Percentiles rank a stretch among this genome's conserved stretches.
Conservation (phyloP, 2,113 vertebrate species). For the Leucosticte australis region DNA sequence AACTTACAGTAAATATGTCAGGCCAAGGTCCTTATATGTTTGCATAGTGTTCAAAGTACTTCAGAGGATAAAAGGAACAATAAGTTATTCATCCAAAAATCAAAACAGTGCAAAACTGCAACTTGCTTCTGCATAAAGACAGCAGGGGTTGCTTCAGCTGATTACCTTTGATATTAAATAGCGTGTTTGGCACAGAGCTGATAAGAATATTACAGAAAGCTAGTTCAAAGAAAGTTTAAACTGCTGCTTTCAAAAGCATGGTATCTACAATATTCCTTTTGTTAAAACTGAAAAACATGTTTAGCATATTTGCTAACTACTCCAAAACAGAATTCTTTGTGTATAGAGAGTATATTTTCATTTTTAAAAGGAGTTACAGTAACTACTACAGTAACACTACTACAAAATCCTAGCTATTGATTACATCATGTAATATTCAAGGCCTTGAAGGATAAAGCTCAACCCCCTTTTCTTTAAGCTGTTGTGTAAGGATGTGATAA, state of each 20-base stretch:
- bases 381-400: neutral
- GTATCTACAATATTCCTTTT: slow-evolving; percentile 43
- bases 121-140: neutral
- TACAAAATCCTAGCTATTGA: neutral
- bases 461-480: neutral
- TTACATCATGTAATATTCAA: neutral
- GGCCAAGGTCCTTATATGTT: neutral
- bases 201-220: slow-evolving; percentile 26
- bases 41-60: slow-evolving; percentile 29
- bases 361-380: neutral
- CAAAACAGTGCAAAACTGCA: slow-evolving; percentile 18
- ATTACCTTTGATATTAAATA: slow-evolving; percentile 60
- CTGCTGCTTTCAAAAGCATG: slow-evolving; percentile 1
- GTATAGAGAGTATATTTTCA: neutral
- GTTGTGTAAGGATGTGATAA: neutral
- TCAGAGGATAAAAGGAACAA: slow-evolving; percentile 29
- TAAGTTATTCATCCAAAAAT: slow-evolving; percentile 36
- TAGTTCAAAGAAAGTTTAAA: slow-evolving; percentile 42
- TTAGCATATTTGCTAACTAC: slow-evolving; percentile 16
- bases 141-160: slow-evolving; percentile 24
- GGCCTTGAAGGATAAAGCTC: neutral
- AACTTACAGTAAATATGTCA: neutral
- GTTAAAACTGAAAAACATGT: slow-evolving; percentile 37
- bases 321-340: slow-evolving; percentile 2
- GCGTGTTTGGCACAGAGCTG: slow-evolving; percentile 2